A percentile compares a stretch with the other conserved stretches of the same genome.
These are phyloP conservation scores for Agrotis clavis DNA, from an alignment of 2,888 invertebrate genomes.

Conservation along the genomic window DNA sequence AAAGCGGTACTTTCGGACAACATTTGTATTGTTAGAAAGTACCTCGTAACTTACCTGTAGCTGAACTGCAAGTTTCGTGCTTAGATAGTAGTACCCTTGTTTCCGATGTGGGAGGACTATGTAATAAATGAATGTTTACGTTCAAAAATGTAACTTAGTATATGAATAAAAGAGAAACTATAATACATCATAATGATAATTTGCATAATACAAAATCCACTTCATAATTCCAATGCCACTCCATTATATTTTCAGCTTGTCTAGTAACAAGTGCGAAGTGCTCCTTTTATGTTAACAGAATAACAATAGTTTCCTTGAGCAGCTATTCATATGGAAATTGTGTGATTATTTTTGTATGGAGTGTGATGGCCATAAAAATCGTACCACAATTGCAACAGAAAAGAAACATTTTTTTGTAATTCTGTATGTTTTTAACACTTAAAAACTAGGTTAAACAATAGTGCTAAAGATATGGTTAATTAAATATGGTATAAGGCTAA, in stretches of 20 bases:
- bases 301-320: slow-evolving; percentile 26
- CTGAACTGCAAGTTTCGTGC: too few relatives aligned
- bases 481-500: too few relatives aligned
- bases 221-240: slow-evolving; percentile 3
- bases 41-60: too few relatives aligned
- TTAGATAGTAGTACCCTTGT: too few relatives aligned
- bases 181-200: slow-evolving; percentile 10
- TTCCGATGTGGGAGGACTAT: too few relatives aligned
- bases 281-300: slow-evolving; percentile 24
- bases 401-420: not conserved
- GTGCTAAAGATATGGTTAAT: too few relatives aligned
- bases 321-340: slow-evolving; percentile 55
- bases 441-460: too few relatives aligned
- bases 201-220: not conserved
- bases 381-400: not conserved
- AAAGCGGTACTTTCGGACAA: too few relatives aligned
- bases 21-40: too few relatives aligned
- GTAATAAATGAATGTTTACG: too few relatives aligned
- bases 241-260: slow-evolving; percentile 26
- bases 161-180: not conserved
- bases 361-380: slow-evolving; percentile 23
- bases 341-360: slow-evolving; percentile 32
- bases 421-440: not conserved
- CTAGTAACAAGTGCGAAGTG: slow-evolving; percentile 11
- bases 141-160: not conserved